These are phyloP conservation scores for Hirtodrosophila duncani DNA, from an alignment of 2,888 invertebrate genomes.

Conservation along the genomic window DNA sequence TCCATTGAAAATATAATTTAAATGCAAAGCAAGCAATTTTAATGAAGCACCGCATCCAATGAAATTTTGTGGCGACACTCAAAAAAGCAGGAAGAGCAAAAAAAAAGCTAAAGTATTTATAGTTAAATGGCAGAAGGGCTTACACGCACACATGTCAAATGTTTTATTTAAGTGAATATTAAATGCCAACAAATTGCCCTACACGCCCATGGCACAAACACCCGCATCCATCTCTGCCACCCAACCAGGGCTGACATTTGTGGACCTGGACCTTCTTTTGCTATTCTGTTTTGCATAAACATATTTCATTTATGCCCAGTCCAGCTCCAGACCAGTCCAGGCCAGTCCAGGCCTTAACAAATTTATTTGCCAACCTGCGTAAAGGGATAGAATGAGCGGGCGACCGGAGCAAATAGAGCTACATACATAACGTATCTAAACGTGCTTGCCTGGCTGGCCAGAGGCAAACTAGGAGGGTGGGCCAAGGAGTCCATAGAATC, in stretches of 20 bases:
- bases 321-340: slow-evolving; percentile 7
- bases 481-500: too few species aligned
- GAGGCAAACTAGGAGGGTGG: too few species aligned
- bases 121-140: slow-evolving; percentile 37
- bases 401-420: slow-evolving; percentile 31
- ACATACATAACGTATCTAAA: too few species aligned
- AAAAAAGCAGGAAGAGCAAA: too few species aligned
- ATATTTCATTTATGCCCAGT: slow-evolving; percentile 55
- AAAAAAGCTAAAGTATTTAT: slow-evolving; percentile 31
- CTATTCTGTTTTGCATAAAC: slow-evolving; percentile 48
- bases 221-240: too few species aligned
- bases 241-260: too few species aligned
- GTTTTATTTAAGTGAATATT: slow-evolving; percentile 68
- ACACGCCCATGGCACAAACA: slow-evolving; percentile 13
- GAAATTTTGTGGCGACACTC: too few species aligned
- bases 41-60: slow-evolving; percentile 41
- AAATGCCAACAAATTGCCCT: slow-evolving; percentile 52
- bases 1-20: slow-evolving; percentile 39
- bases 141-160: slow-evolving; percentile 52
- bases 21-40: slow-evolving; percentile 35
- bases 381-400: too few species aligned
- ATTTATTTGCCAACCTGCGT: slow-evolving; percentile 57
- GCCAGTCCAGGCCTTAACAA: slow-evolving; percentile 41
- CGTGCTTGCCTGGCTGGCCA: too few species aligned
- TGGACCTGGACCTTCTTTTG: too few species aligned